phyloP scores from a whole-genome alignment of 2,888 invertebrate genomes.

The Hermaeophaga mercurialis region DNA sequence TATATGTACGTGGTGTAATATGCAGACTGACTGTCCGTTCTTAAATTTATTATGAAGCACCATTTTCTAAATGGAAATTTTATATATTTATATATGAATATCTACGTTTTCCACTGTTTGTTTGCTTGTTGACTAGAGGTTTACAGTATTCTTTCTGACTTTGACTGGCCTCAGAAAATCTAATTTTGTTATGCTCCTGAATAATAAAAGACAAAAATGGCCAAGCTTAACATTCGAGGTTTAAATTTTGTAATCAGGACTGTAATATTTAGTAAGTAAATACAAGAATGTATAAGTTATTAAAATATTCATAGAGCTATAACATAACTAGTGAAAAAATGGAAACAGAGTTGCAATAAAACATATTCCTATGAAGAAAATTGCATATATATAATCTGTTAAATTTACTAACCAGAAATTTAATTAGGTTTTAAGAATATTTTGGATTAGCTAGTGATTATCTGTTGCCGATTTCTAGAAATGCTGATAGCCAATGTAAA shows the following conservation, averaged over 20 bases:
- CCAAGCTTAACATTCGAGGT: constrained; percentile 1
- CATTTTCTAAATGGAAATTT: constrained; percentile 58
- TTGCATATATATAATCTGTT: too few species aligned
- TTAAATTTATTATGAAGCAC: constrained; percentile 56
- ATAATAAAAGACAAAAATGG: constrained; percentile 10
- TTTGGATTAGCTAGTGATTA: too few species aligned
- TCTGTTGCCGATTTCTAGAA: too few species aligned
- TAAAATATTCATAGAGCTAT: too few species aligned
- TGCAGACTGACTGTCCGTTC: constrained; percentile 55
- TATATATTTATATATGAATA: constrained; percentile 57
- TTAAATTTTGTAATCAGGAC: constrained; percentile 6
- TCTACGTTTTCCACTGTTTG: constrained; percentile 36
- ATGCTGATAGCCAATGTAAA: too few species aligned
- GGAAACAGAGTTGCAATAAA: too few species aligned
- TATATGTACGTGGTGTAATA: constrained; percentile 34
- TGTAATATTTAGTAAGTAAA: too few species aligned
- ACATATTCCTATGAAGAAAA: too few species aligned
- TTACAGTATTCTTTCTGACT: constrained; percentile 18
- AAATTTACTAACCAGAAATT: too few species aligned
- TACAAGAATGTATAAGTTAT: too few species aligned
- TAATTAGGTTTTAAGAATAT: too few species aligned
- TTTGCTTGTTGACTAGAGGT: constrained; percentile 16
- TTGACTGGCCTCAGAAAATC: constrained; percentile 20
- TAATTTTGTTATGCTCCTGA: constrained; percentile 9
- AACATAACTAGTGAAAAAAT: too few species aligned